A percentile compares a stretch with the other conserved stretches of the same genome.
Evolutionary conservation across 2,888 invertebrate genomes (phyloP).

Genomic region (Actias luna): DNA sequence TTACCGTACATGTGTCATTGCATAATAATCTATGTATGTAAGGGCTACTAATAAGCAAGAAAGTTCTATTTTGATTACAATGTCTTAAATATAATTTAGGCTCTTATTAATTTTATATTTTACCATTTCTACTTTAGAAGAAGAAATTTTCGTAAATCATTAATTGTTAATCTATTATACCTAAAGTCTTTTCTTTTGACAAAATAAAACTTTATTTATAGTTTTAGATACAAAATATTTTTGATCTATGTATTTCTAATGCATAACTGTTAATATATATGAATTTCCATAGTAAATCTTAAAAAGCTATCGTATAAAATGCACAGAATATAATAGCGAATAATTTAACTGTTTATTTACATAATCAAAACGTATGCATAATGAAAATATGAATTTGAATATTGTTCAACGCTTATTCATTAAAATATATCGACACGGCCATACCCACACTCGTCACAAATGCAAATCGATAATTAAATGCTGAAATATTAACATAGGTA

Average conservation of each 20-base stretch:
- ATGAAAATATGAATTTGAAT: conserved; percentile 69
- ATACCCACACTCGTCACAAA: conserved; percentile 37
- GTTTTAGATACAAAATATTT: too few relatives aligned
- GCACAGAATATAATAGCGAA: not conserved
- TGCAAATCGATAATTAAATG: conserved; percentile 54
- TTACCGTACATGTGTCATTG: not conserved
- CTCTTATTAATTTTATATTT: not conserved
- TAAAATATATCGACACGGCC: conserved; percentile 50
- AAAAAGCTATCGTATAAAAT: too few relatives aligned
- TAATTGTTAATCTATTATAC: not conserved
- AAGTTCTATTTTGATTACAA: not conserved
- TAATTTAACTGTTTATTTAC: conserved; percentile 58
- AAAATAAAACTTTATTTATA: too few relatives aligned
- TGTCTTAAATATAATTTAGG: not conserved
- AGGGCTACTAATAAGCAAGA: not conserved
- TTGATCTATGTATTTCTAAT: too few relatives aligned
- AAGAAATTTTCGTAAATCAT: too few relatives aligned
- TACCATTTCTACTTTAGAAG: not conserved
- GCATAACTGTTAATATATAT: too few relatives aligned
- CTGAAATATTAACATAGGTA: conserved; percentile 55
- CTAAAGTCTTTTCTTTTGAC: too few relatives aligned
- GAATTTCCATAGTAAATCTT: too few relatives aligned
- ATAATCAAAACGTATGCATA: conserved; percentile 62
- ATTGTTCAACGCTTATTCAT: conserved; percentile 57
- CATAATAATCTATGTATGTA: not conserved